Conservation (phyloP, 2,797 vertebrate genomes). For the Chelidonichthys spinosus region DNA sequence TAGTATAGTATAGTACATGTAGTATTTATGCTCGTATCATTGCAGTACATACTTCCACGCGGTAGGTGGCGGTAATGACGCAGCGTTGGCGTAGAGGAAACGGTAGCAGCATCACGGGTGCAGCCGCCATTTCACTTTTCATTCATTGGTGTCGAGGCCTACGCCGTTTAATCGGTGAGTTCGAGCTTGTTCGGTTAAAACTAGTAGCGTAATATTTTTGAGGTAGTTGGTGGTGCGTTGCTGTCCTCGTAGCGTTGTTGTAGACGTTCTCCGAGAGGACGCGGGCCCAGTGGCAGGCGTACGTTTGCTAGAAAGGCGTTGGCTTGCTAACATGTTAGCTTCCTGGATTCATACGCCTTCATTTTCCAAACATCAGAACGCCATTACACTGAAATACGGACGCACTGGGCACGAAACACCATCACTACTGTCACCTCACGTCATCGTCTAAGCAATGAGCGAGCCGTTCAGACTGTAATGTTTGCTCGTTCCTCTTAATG, state of each 20-base stretch:
- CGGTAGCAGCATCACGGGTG: neutral
- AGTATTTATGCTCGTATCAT: too few species aligned
- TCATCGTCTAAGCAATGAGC: neutral
- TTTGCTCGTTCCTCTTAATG: neutral
- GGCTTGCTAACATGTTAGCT: constrained; percentile 4
- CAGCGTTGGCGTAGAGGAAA: neutral
- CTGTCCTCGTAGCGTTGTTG: accelerated
- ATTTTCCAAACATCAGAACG: constrained; percentile 1
- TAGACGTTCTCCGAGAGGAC: accelerated
- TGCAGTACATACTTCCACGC: neutral
- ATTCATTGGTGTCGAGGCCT: constrained; percentile 68
- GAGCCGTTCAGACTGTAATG: too few species aligned
- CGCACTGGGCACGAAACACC: too few species aligned
- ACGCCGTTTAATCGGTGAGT: constrained; percentile 51
- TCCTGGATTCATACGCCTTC: neutral
- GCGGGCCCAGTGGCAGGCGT: neutral
- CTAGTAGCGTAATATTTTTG: accelerated
- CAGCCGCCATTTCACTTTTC: constrained; percentile 69
- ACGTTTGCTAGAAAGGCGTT: neutral
- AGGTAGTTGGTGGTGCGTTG: accelerated
- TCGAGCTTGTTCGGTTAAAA: neutral
- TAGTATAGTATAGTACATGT: too few species aligned
- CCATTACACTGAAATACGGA: constrained; percentile 1
- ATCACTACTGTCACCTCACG: too few species aligned
- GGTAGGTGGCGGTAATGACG: constrained; percentile 4